Conservation (phyloP, 1,140 invertebrate species). For the Nymphalis io region DNA sequence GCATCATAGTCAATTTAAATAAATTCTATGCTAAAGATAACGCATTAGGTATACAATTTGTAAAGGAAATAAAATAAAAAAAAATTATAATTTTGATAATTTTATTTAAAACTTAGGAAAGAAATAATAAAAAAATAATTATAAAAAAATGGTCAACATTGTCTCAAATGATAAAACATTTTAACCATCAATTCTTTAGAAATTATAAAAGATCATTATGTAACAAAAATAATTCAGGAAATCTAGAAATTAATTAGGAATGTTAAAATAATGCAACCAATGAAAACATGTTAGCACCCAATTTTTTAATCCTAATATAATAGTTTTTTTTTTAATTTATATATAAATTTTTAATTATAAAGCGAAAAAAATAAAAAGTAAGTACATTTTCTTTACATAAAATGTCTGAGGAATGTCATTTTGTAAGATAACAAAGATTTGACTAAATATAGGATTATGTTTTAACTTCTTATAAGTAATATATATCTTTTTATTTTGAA, state of each 20-base stretch:
- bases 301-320: conserved; percentile 30
- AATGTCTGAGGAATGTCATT: conserved; percentile 32
- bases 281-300: conserved; percentile 31
- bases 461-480: neutral
- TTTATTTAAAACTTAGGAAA: conserved; percentile 43
- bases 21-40: too few relatives aligned
- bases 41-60: too few relatives aligned
- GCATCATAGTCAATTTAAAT: too few relatives aligned
- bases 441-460: neutral
- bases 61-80: conserved; percentile 25
- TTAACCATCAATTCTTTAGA: conserved; percentile 36
- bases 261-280: conserved; percentile 32
- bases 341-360: neutral
- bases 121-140: conserved; percentile 37
- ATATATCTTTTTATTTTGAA: neutral
- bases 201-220: conserved; percentile 16
- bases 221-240: conserved; percentile 30
- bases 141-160: conserved; percentile 34
- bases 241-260: conserved; percentile 13
- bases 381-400: conserved; percentile 8
- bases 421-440: neutral
- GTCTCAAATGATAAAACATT: conserved; percentile 42
- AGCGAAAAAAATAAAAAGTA: neutral
- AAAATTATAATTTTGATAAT: conserved; percentile 22
- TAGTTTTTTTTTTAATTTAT: conserved; percentile 15